Evolutionary conservation across 2,797 vertebrate species (phyloP).

Genomic region (Lemur catta): DNA sequence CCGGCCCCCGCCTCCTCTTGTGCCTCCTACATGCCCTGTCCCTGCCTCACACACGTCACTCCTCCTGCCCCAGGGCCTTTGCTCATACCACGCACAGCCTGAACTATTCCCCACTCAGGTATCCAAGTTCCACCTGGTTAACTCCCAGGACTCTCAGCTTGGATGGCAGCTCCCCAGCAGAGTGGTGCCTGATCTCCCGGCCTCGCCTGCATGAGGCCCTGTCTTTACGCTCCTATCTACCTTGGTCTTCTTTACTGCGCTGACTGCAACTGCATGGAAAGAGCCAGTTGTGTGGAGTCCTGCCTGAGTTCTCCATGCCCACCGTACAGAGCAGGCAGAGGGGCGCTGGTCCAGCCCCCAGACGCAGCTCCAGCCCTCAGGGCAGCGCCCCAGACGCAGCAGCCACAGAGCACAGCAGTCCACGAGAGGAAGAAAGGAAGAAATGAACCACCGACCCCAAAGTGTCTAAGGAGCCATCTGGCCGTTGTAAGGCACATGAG

Average conservation of each 20-base stretch:
- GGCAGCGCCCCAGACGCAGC: rapidly evolving
- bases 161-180: neutral
- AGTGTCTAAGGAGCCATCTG: rapidly evolving
- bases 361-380: no score
- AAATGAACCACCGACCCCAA: neutral
- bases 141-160: neutral
- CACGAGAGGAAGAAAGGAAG: neutral
- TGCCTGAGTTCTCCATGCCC: neutral
- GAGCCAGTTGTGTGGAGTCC: neutral
- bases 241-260: neutral
- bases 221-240: rapidly evolving
- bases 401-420: neutral
- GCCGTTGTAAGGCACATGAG: neutral
- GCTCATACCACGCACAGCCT: no score
- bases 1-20: neutral
- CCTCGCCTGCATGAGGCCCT: neutral
- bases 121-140: neutral
- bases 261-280: rapidly evolving
- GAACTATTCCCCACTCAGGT: rapidly evolving
- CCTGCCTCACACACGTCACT: neutral
- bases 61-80: neutral
- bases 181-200: rapidly evolving
- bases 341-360: rapidly evolving
- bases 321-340: rapidly evolving
- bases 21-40: neutral